A percentile compares a stretch with the other conserved stretches of the same genome.
phyloP scores from a whole-genome alignment of 1,140 invertebrate species.

The Seison nebaliae region DNA sequence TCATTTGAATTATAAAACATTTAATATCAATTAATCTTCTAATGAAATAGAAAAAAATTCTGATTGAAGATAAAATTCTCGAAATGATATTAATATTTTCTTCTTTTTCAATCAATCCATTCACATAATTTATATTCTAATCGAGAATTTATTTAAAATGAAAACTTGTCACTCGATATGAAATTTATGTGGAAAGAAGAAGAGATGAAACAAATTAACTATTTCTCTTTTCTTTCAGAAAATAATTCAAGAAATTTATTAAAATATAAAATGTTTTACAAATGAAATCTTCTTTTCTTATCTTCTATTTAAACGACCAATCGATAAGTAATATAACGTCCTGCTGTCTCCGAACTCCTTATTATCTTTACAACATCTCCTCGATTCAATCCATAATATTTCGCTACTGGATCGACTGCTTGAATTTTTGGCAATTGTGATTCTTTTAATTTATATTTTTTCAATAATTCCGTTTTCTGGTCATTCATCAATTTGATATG shows the following conservation, averaged over 20 bases:
- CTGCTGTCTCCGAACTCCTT: constrained; percentile 80
- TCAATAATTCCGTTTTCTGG: constrained; percentile 7
- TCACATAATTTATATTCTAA: too few relatives aligned
- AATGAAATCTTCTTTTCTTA: neutral
- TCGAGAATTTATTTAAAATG: too few relatives aligned
- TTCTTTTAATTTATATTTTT: constrained; percentile 59
- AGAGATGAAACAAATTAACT: too few relatives aligned
- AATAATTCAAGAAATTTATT: neutral
- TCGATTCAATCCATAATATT: constrained; percentile 83
- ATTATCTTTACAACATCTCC: constrained; percentile 92
- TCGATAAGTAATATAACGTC: constrained; percentile 87
- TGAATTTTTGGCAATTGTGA: constrained; percentile 97
- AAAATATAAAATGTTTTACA: neutral
- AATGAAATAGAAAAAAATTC: too few relatives aligned
- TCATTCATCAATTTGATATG: constrained; percentile 6
- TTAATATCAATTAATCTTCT: too few relatives aligned
- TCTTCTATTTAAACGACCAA: constrained; percentile 47
- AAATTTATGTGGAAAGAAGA: too few relatives aligned
- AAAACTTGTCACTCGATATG: too few relatives aligned
- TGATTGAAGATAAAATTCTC: too few relatives aligned
- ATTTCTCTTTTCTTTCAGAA: neutral
- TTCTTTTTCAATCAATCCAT: too few relatives aligned
- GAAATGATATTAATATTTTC: too few relatives aligned
- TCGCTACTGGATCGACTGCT: constrained; percentile 77
- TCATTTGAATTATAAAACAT: too few relatives aligned